These are phyloP conservation scores for Pristionchus entomophagus DNA, from an alignment of 2,888 invertebrate species.

Conservation along the genomic window DNA sequence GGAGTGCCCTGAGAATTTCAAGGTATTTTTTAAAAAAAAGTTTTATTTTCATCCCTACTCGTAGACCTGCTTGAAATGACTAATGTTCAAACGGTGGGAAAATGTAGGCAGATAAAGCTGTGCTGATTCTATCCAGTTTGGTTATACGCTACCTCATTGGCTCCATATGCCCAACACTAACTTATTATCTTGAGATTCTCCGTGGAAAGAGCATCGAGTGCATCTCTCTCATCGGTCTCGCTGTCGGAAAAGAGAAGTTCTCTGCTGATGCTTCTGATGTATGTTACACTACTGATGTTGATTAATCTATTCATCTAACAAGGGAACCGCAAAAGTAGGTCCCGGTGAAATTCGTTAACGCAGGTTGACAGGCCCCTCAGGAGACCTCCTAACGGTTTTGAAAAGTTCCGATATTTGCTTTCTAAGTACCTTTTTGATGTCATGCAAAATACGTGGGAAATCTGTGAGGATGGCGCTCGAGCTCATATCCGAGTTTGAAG, in stretches of 20 bases:
- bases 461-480: no score
- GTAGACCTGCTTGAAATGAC: not conserved
- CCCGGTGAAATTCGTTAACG: no score
- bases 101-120: not conserved
- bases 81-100: constrained; percentile 5
- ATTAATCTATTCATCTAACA: no score
- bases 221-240: constrained; percentile 92
- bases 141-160: not conserved
- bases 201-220: constrained; percentile 99
- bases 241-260: constrained; percentile 82
- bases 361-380: no score
- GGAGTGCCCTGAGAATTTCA: constrained; percentile 47
- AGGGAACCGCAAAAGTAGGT: no score
- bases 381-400: no score
- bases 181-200: constrained; percentile 83
- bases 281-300: no score
- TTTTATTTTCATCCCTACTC: not conserved
- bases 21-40: constrained; percentile 49
- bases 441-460: no score
- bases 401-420: no score
- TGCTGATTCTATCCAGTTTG: not conserved
- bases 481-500: no score
- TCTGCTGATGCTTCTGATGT: constrained; percentile 92
- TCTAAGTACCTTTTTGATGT: no score
- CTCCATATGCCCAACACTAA: not conserved